Conservation (phyloP, 2,113 vertebrate species). For the Hyla sarda region DNA sequence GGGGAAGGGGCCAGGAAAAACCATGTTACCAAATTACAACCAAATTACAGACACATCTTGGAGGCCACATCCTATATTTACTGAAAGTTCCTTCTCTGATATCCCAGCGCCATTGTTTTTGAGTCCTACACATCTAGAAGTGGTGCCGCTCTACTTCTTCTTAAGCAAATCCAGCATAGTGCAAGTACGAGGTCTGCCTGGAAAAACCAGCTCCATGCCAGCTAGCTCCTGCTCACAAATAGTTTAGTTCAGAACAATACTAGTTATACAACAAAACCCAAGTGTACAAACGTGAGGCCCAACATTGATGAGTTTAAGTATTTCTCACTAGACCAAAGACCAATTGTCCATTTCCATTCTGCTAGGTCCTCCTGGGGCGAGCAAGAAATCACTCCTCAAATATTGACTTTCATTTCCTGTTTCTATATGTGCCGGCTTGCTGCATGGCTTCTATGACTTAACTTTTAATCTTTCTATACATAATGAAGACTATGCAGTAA, state of each 20-base stretch:
- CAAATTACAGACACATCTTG: too few species aligned
- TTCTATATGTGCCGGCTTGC: not conserved
- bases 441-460: not conserved
- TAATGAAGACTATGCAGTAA: conserved; percentile 13
- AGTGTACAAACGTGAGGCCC: not conserved
- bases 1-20: too few species aligned
- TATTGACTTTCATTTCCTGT: not conserved
- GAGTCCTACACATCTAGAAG: too few species aligned
- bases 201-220: not conserved
- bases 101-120: too few species aligned
- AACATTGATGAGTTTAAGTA: not conserved
- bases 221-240: not conserved
- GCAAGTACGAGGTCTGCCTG: not conserved
- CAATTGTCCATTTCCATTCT: not conserved
- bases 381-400: not conserved
- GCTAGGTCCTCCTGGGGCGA: not conserved
- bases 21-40: too few species aligned
- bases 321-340: not conserved
- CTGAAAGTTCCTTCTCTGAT: too few species aligned
- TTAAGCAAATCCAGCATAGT: not conserved
- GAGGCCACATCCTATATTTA: too few species aligned
- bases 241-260: not conserved
- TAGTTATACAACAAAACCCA: not conserved
- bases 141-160: too few species aligned
- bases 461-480: conserved; percentile 17